phyloP scores from a whole-genome alignment of 1,140 invertebrate genomes.

The Patella vulgata region DNA sequence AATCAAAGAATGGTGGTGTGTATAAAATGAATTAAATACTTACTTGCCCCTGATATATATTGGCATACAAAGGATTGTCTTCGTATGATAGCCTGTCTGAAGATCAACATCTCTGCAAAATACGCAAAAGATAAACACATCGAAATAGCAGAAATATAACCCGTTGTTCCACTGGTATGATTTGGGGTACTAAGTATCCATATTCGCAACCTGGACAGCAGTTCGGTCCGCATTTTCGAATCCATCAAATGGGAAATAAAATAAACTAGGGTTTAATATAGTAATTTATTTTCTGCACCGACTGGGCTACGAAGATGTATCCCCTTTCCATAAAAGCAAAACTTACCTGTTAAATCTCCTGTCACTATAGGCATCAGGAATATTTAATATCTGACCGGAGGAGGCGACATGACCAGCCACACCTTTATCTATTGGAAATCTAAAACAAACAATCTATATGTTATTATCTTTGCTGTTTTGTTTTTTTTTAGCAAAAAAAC shows the following conservation, averaged over 20 bases:
- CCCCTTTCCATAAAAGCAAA: too few relatives aligned
- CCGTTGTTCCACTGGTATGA: too few relatives aligned
- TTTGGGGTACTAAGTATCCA: too few relatives aligned
- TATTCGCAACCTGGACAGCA: too few relatives aligned
- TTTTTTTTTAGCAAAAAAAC: too few relatives aligned
- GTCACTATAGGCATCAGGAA: constrained; percentile 90
- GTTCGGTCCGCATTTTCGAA: too few relatives aligned
- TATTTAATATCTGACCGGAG: constrained; percentile 90
- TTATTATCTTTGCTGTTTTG: too few relatives aligned
- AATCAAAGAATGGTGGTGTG: too few relatives aligned
- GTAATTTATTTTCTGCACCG: neutral
- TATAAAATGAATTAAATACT: too few relatives aligned
- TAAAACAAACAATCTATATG: constrained; percentile 43
- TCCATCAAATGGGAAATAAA: too few relatives aligned
- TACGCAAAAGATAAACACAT: too few relatives aligned
- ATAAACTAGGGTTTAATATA: neutral
- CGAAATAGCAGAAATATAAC: too few relatives aligned
- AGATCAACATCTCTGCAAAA: constrained; percentile 58
- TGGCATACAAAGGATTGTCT: constrained; percentile 85
- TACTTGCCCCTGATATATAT: constrained; percentile 78
- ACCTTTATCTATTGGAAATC: constrained; percentile 95
- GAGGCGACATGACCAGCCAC: constrained; percentile 95
- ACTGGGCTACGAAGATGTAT: neutral
- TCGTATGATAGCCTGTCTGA: constrained; percentile 62
- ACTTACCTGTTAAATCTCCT: constrained; percentile 83